A percentile compares a stretch with the other conserved stretches of the same genome.
Conservation (phyloP, 2,888 invertebrate species). For the Bursaphelenchus okinawaensis region DNA sequence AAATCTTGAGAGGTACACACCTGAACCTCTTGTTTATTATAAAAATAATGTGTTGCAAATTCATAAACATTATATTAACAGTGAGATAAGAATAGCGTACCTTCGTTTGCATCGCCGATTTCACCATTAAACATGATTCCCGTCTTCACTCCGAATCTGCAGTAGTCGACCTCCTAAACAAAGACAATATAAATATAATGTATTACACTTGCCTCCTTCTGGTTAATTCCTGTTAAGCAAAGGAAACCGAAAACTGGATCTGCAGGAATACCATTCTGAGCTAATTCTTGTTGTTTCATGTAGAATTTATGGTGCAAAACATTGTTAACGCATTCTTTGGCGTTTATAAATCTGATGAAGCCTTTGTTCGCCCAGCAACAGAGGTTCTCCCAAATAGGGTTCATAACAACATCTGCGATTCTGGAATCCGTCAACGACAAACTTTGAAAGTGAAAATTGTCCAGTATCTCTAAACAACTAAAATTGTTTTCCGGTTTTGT, state of each 20-base stretch:
- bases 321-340: slow-evolving; percentile 9
- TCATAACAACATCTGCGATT: neutral
- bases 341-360: neutral
- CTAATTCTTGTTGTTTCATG: slow-evolving; percentile 12
- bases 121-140: slow-evolving; percentile 17
- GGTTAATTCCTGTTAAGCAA: slow-evolving; percentile 4
- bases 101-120: slow-evolving; percentile 10
- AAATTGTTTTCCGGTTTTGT: too few relatives aligned
- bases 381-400: slow-evolving; percentile 4
- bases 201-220: slow-evolving; percentile 3
- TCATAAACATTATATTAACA: too few relatives aligned
- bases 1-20: slow-evolving; percentile 18
- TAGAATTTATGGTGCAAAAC: slow-evolving; percentile 11
- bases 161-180: slow-evolving; percentile 24
- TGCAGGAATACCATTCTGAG: neutral
- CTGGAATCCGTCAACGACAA: neutral
- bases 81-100: too few relatives aligned
- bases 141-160: slow-evolving; percentile 5
- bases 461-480: too few relatives aligned
- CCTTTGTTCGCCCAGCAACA: neutral
- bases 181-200: neutral
- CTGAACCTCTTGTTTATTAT: too few relatives aligned
- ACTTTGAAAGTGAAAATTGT: neutral
- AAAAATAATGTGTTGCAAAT: neutral
- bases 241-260: slow-evolving; percentile 15